These are phyloP conservation scores for Drymodes brunneopygia DNA, from an alignment of 2,113 vertebrate genomes.

Conservation along the genomic window DNA sequence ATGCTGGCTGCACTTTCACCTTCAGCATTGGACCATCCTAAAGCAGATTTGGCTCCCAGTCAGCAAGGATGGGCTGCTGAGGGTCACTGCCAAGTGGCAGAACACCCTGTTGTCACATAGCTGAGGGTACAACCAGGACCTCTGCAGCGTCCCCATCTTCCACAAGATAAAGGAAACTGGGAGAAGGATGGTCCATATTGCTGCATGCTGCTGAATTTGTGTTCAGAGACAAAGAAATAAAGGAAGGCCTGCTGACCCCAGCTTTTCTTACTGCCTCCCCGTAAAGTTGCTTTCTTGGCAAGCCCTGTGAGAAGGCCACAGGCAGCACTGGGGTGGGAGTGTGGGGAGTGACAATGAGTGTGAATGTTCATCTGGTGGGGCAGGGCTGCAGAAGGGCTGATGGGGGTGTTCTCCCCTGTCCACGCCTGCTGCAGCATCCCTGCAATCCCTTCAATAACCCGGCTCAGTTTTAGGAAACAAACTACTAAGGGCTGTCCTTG, in stretches of 20 bases:
- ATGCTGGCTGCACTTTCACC: background rate
- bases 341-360: background rate
- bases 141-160: background rate
- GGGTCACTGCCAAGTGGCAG: background rate
- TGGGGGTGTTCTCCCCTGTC: rapidly evolving
- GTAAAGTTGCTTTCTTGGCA: background rate
- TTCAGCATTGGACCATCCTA: background rate
- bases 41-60: background rate
- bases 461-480: background rate
- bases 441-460: background rate
- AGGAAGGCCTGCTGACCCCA: background rate
- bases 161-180: background rate
- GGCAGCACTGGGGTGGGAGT: background rate
- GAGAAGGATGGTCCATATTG: background rate
- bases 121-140: background rate
- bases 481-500: background rate
- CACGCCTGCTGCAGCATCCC: rapidly evolving
- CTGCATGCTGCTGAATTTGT: background rate
- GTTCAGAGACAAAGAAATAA: background rate
- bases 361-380: rapidly evolving
- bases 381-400: background rate
- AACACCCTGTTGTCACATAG: background rate
- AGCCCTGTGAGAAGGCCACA: background rate
- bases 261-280: background rate
- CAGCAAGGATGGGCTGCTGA: background rate